These are phyloP conservation scores for Numenius arquata DNA, from an alignment of 2,113 vertebrate genomes.

Conservation along the genomic window DNA sequence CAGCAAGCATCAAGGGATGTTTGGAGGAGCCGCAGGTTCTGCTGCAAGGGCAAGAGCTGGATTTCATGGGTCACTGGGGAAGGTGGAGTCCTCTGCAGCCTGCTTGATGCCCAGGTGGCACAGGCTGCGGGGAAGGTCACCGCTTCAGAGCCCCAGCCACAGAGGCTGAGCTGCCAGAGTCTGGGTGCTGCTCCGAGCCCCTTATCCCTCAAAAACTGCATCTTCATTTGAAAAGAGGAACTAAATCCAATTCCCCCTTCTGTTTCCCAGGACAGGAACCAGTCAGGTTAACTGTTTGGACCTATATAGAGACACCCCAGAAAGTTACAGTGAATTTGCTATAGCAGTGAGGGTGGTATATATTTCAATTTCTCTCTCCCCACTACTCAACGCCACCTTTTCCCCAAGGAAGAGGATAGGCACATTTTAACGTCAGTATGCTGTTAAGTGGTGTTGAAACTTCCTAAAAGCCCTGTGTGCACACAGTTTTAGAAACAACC, in stretches of 20 bases:
- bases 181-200: too few relatives aligned
- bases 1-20: background rate
- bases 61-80: background rate
- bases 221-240: background rate
- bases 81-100: background rate
- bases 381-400: background rate
- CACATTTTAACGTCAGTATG: background rate
- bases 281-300: background rate
- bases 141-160: background rate
- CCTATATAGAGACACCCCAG: too few relatives aligned
- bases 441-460: too few relatives aligned
- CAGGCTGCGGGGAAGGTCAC: too few relatives aligned
- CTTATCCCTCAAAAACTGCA: background rate
- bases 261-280: background rate
- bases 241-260: background rate
- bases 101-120: background rate
- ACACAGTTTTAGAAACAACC: background rate
- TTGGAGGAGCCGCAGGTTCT: background rate
- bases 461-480: background rate
- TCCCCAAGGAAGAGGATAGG: background rate
- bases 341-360: background rate
- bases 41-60: background rate
- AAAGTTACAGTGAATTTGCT: background rate
- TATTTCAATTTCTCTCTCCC: background rate
- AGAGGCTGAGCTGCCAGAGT: background rate